Percentiles rank a stretch among this genome's conserved stretches.
These are phyloP conservation scores for Egretta garzetta DNA, from an alignment of 2,113 vertebrate genomes.

Conservation along the genomic window DNA sequence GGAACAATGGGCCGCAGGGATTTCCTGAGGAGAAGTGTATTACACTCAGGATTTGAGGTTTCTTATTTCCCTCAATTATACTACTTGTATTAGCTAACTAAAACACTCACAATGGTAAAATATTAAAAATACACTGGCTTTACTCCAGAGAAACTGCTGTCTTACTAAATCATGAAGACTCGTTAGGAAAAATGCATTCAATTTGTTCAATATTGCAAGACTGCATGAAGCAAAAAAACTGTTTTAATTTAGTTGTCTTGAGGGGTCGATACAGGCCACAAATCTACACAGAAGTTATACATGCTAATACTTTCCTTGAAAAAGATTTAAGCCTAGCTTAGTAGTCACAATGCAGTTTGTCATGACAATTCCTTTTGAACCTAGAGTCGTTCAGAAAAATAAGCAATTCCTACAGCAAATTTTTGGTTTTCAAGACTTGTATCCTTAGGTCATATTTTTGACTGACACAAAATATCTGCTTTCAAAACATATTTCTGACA, in stretches of 20 bases:
- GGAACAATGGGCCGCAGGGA: slow-evolving; percentile 24
- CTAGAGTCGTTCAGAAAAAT: background rate
- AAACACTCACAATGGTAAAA: slow-evolving; percentile 22
- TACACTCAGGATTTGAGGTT: background rate
- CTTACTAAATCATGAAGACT: background rate
- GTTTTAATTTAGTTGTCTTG: background rate
- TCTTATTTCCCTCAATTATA: slow-evolving; percentile 34
- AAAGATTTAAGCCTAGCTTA: background rate
- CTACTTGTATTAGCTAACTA: background rate
- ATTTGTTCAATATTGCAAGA: background rate
- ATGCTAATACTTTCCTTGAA: background rate
- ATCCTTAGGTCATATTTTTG: background rate
- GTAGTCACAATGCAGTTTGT: background rate
- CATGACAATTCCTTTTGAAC: background rate
- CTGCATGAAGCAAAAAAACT: background rate
- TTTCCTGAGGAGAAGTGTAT: background rate
- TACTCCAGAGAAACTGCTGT: slow-evolving; percentile 13
- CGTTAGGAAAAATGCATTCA: background rate
- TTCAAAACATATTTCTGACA: background rate
- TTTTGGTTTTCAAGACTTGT: background rate
- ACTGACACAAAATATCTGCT: background rate
- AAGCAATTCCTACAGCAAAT: background rate
- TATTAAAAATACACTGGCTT: slow-evolving; percentile 11
- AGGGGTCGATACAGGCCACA: background rate
- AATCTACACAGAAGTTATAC: background rate